Conservation (phyloP, 2,113 vertebrate species). For the Ptyas mucosa region DNA sequence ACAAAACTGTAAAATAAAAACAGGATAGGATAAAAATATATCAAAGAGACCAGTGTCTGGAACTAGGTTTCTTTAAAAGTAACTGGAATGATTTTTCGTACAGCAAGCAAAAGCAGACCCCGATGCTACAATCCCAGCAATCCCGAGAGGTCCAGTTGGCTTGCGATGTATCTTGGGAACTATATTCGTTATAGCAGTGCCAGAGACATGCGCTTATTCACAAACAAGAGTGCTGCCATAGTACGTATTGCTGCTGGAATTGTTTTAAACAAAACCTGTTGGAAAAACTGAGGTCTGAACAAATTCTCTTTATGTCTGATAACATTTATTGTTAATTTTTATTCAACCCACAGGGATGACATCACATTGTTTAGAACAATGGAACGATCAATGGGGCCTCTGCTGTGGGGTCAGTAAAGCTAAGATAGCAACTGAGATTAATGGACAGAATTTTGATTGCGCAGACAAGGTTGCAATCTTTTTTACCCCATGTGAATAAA, state of each 20-base stretch:
- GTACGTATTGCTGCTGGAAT: background rate
- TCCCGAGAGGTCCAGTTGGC: conserved; percentile 4
- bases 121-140: conserved; percentile 20
- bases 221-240: background rate
- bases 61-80: background rate
- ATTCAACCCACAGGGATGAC: background rate
- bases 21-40: background rate
- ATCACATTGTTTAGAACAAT: background rate
- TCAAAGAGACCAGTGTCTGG: background rate
- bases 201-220: conserved; percentile 17
- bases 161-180: conserved; percentile 18
- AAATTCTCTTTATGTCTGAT: background rate
- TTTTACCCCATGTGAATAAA: background rate
- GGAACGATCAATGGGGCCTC: background rate
- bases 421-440: background rate
- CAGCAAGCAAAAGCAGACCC: conserved; percentile 1
- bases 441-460: background rate
- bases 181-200: conserved; percentile 16
- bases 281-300: background rate
- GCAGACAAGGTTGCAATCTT: background rate
- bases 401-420: background rate
- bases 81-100: background rate
- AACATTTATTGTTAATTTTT: background rate
- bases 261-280: background rate
- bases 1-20: background rate